Evolutionary conservation across 2,888 invertebrate genomes (phyloP).

Genomic region (Chrysomela aeneicollis): DNA sequence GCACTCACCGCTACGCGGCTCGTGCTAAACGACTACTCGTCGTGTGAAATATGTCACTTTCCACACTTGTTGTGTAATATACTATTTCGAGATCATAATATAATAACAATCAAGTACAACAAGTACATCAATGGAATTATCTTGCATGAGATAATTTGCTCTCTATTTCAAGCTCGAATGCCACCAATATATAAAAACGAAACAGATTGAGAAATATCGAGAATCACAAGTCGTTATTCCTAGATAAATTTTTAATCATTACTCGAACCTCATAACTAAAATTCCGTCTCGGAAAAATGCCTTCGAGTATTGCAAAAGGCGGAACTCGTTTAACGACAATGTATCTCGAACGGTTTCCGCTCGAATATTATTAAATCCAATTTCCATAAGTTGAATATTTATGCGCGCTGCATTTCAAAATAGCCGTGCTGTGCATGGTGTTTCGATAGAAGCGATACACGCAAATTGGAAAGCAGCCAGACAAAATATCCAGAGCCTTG

Average conservation of each 20-base stretch:
- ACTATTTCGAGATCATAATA: too few species aligned
- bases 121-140: too few species aligned
- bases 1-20: too few species aligned
- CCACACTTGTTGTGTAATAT: too few species aligned
- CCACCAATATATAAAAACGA: background rate
- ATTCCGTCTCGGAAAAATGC: conserved; percentile 25
- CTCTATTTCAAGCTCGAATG: background rate
- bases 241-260: conserved; percentile 35
- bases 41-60: too few species aligned
- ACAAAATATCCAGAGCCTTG: conserved; percentile 42
- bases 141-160: too few species aligned
- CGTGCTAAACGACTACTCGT: too few species aligned
- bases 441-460: conserved; percentile 46
- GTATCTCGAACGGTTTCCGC: conserved; percentile 38
- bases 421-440: conserved; percentile 46
- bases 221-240: conserved; percentile 32
- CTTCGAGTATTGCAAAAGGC: conserved; percentile 32
- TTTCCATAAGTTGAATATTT: conserved; percentile 49
- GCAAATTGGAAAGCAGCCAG: conserved; percentile 54
- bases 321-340: conserved; percentile 38
- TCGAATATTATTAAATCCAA: conserved; percentile 46
- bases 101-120: too few species aligned
- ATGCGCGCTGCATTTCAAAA: conserved; percentile 46
- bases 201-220: background rate
- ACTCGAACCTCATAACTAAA: conserved; percentile 32